phyloP scores from a whole-genome alignment of 2,113 vertebrate genomes.

The Chinchilla lanigera region DNA sequence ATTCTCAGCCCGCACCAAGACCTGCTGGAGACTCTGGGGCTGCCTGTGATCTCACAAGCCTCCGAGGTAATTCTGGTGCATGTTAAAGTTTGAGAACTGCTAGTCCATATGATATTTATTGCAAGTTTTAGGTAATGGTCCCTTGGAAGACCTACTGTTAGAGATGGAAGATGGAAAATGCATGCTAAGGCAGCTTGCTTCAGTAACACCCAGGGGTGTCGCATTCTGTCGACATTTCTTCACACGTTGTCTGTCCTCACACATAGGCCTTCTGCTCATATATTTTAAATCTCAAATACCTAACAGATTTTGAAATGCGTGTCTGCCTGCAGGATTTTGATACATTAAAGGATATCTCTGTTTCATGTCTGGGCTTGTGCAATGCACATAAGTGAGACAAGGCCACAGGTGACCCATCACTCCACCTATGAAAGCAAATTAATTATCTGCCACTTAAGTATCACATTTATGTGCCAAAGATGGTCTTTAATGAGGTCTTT shows the following conservation, averaged over 20 bases:
- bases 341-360: constrained; percentile 3
- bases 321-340: background rate
- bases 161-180: background rate
- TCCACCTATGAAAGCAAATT: constrained; percentile 82
- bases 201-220: background rate
- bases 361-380: constrained; percentile 51
- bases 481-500: constrained; percentile 85
- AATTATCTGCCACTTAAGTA: constrained; percentile 81
- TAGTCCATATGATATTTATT: background rate
- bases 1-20: background rate
- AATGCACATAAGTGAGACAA: constrained; percentile 70
- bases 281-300: constrained; percentile 31
- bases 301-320: constrained; percentile 34
- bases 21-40: background rate
- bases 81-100: background rate
- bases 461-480: constrained; percentile 75
- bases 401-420: constrained; percentile 79
- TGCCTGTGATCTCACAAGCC: background rate
- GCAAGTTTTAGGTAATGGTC: background rate
- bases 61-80: background rate
- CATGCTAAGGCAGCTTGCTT: background rate
- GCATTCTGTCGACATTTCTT: background rate
- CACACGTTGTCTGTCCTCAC: constrained; percentile 15
- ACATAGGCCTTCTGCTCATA: constrained; percentile 29
- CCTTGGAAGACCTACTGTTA: background rate